phyloP scores from a whole-genome alignment of 2,797 vertebrate species.

The Catostomus latipinnis region DNA sequence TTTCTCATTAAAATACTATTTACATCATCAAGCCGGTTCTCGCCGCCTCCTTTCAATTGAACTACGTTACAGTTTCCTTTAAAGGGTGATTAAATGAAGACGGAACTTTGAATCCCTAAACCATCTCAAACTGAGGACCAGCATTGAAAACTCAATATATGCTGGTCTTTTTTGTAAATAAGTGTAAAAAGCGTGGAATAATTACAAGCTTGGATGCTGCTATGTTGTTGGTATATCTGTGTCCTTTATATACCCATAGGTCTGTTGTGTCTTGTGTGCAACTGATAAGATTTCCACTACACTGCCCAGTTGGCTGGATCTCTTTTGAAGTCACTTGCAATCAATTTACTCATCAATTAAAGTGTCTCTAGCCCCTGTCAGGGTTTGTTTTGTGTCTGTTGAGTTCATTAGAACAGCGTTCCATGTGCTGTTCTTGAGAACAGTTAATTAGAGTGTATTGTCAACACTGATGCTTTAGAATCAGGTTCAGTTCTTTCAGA shows the following conservation, averaged over 20 bases:
- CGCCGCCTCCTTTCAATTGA: too few relatives aligned
- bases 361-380: constrained; percentile 50
- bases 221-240: not conserved
- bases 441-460: constrained; percentile 67
- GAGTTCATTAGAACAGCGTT: constrained; percentile 69
- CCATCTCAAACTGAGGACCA: too few relatives aligned
- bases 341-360: constrained; percentile 70
- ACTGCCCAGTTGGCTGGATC: constrained; percentile 6
- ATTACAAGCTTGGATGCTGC: not conserved
- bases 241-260: not conserved
- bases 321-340: constrained; percentile 66
- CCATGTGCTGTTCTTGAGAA: constrained; percentile 66
- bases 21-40: too few relatives aligned
- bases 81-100: too few relatives aligned
- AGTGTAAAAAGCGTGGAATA: too few relatives aligned
- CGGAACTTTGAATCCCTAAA: too few relatives aligned
- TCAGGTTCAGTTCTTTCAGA: constrained; percentile 36
- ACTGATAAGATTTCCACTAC: not conserved
- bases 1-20: too few relatives aligned
- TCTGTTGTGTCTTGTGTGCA: constrained; percentile 18
- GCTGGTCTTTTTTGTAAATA: too few relatives aligned
- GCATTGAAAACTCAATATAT: too few relatives aligned
- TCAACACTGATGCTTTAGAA: constrained; percentile 55
- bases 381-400: constrained; percentile 65
- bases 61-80: too few relatives aligned